Conservation (phyloP, 2,113 vertebrate species). For the Canis aureus region DNA sequence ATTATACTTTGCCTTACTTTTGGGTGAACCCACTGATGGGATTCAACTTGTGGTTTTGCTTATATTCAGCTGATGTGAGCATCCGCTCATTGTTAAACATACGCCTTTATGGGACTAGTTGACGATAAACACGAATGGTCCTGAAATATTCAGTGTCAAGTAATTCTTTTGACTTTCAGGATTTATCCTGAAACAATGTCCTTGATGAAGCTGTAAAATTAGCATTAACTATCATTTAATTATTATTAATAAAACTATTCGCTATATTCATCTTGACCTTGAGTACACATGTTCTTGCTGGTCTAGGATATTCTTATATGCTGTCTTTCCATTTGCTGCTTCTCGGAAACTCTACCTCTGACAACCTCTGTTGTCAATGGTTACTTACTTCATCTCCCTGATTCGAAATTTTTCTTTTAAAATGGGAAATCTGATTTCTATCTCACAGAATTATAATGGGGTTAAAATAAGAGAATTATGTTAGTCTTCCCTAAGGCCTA, state of each 20-base stretch:
- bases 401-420: conserved; percentile 4
- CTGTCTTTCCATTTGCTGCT: background rate
- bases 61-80: background rate
- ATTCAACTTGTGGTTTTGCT: background rate
- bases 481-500: background rate
- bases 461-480: background rate
- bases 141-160: background rate
- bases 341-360: background rate
- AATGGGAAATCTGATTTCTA: background rate
- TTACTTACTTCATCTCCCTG: background rate
- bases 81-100: background rate
- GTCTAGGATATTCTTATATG: background rate
- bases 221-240: background rate
- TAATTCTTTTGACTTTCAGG: background rate
- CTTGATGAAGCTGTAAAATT: background rate
- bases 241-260: background rate
- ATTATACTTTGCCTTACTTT: background rate
- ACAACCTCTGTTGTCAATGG: background rate
- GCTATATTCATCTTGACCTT: background rate
- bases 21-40: background rate
- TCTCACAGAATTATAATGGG: background rate
- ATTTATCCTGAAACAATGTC: background rate
- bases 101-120: background rate
- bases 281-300: background rate
- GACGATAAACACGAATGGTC: background rate